Percentiles rank a stretch among this genome's conserved stretches.
Evolutionary conservation across 2,113 vertebrate species (phyloP).

Genomic region (Cromileptes altivelis): DNA sequence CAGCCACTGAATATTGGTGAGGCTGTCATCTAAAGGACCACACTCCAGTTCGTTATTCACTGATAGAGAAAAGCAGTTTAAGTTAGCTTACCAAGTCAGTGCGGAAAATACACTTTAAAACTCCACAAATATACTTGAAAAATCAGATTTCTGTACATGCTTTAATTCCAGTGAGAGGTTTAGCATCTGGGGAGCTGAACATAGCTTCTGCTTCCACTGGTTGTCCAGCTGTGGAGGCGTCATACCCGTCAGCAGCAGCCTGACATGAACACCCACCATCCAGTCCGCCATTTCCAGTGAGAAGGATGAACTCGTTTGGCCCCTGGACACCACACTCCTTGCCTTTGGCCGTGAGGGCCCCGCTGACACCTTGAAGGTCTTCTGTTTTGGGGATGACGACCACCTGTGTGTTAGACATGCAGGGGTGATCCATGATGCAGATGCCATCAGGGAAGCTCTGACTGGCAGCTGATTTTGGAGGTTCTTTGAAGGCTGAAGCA

Average conservation of each 20-base stretch:
- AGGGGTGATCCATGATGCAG: slow-evolving; percentile 91
- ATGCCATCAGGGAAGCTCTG: slow-evolving; percentile 86
- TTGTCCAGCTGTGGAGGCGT: not conserved
- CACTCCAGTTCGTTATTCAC: slow-evolving; percentile 80
- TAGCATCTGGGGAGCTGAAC: slow-evolving; percentile 14
- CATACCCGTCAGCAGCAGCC: not conserved
- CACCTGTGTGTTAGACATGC: slow-evolving; percentile 90
- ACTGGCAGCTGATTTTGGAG: slow-evolving; percentile 29
- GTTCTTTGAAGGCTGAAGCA: slow-evolving; percentile 40
- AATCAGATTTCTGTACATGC: slow-evolving; percentile 24
- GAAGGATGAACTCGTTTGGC: slow-evolving; percentile 94
- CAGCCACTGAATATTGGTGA: slow-evolving; percentile 95
- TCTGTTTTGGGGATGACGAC: slow-evolving; percentile 89
- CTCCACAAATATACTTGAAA: not conserved
- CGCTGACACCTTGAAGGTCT: slow-evolving; percentile 91
- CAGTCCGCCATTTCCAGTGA: slow-evolving; percentile 80
- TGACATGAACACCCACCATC: slow-evolving; percentile 33
- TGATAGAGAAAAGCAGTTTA: slow-evolving; percentile 53
- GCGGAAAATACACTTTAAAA: not conserved
- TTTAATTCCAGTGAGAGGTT: slow-evolving; percentile 60
- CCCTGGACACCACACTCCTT: slow-evolving; percentile 91
- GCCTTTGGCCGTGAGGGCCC: slow-evolving; percentile 90
- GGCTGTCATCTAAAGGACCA: slow-evolving; percentile 87
- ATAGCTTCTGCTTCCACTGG: slow-evolving; percentile 8
- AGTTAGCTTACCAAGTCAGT: not conserved